Conservation (phyloP, 2,888 invertebrate species). For the Amphimallon solstitiale region DNA sequence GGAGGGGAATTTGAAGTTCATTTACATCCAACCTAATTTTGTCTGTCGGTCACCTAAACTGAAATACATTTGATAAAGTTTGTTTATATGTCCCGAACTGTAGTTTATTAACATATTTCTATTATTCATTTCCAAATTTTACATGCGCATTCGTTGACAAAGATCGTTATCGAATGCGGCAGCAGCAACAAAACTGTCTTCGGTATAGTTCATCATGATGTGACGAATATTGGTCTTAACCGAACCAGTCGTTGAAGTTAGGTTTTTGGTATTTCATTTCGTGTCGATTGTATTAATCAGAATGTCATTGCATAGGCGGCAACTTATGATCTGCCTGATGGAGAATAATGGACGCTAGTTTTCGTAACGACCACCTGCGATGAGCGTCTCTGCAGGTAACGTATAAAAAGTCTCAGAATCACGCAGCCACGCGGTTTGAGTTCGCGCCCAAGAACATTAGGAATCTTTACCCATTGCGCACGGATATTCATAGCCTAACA, state of each 20-base stretch:
- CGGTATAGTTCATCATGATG: conserved; percentile 17
- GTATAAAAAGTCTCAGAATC: conserved; percentile 36
- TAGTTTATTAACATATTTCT: conserved; percentile 36
- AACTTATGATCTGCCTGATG: conserved; percentile 38
- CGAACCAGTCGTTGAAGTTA: neutral
- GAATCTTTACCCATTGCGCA: conserved; percentile 16
- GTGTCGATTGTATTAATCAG: conserved; percentile 39
- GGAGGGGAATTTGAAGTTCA: conserved; percentile 36
- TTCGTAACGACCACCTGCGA: conserved; percentile 42
- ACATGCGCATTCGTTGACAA: conserved; percentile 35
- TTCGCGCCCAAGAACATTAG: conserved; percentile 45
- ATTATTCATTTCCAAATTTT: conserved; percentile 36
- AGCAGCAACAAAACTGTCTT: conserved; percentile 34
- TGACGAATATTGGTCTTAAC: conserved; percentile 23
- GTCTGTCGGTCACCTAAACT: conserved; percentile 38
- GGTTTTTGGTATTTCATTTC: conserved; percentile 28
- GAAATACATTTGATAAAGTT: conserved; percentile 37
- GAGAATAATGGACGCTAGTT: conserved; percentile 42
- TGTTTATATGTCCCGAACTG: conserved; percentile 32
- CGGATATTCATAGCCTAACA: neutral
- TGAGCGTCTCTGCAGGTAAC: conserved; percentile 38
- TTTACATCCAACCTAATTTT: conserved; percentile 43
- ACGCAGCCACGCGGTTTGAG: conserved; percentile 43
- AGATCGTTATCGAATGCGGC: conserved; percentile 30
- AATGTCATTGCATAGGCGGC: conserved; percentile 38